A percentile compares a stretch with the other conserved stretches of the same genome.
Conservation (phyloP, 2,888 invertebrate species). For the Lasioglossum calceatum region DNA sequence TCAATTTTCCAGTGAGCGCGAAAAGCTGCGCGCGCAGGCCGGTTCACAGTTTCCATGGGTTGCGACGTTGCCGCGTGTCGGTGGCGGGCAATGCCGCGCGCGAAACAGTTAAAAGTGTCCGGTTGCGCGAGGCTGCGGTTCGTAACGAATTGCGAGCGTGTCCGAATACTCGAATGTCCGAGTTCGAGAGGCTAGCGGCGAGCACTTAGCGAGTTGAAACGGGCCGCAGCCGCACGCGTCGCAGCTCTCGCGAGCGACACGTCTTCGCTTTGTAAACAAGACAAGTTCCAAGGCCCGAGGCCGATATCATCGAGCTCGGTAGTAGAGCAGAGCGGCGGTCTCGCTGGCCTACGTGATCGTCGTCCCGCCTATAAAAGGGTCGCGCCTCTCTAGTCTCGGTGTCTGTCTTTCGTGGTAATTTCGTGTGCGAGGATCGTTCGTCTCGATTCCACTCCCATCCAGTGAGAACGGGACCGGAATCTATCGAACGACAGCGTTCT, state of each 20-base stretch:
- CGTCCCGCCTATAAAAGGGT: conserved; percentile 75
- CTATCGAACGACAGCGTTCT: background rate
- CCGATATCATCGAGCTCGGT: conserved; percentile 72
- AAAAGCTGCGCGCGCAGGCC: conserved; percentile 49
- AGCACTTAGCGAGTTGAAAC: conserved; percentile 21
- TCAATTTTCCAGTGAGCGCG: conserved; percentile 25
- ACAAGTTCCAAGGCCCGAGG: conserved; percentile 73
- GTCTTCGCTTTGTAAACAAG: conserved; percentile 62
- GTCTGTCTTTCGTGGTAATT: conserved; percentile 70
- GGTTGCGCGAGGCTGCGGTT: conserved; percentile 18
- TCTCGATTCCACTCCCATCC: background rate
- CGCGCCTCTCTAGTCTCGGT: conserved; percentile 64
- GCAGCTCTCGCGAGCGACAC: background rate
- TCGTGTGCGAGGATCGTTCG: conserved; percentile 50
- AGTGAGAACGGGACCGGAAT: background rate
- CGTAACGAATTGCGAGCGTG: background rate
- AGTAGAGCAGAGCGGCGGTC: conserved; percentile 68
- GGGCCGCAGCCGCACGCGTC: background rate
- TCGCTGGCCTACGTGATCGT: conserved; percentile 76
- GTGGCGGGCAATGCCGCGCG: conserved; percentile 30
- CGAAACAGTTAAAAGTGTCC: conserved; percentile 46
- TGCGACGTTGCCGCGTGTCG: conserved; percentile 32
- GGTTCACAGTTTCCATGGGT: conserved; percentile 14
- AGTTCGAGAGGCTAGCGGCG: background rate
- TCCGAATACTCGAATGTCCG: conserved; percentile 7